Percentiles rank a stretch among this genome's conserved stretches.
These are phyloP conservation scores for Belonocnema kinseyi DNA, from an alignment of 1,140 invertebrate genomes.

Conservation along the genomic window DNA sequence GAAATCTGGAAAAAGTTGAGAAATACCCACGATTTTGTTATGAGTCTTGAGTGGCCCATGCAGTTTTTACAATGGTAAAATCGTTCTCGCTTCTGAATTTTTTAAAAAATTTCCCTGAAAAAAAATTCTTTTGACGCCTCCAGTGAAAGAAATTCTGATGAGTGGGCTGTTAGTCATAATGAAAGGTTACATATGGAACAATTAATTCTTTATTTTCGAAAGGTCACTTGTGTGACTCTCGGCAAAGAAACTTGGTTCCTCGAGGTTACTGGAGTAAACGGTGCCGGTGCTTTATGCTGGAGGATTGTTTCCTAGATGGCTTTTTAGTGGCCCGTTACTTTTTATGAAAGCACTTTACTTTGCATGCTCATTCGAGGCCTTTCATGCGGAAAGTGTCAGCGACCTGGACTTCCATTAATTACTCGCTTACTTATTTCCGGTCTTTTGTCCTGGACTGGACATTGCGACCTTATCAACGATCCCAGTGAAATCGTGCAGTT, in stretches of 20 bases:
- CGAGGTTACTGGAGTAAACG: slow-evolving; percentile 66
- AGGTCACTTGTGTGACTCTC: neutral
- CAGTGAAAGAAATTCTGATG: too few relatives aligned
- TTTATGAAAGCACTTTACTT: slow-evolving; percentile 57
- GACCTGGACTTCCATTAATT: slow-evolving; percentile 59
- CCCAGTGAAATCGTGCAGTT: slow-evolving; percentile 29
- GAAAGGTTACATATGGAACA: too few relatives aligned
- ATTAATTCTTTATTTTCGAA: too few relatives aligned
- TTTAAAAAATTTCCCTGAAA: too few relatives aligned
- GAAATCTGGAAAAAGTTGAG: too few relatives aligned
- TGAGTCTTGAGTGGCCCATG: too few relatives aligned
- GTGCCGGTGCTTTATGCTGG: slow-evolving; percentile 54
- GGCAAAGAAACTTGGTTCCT: slow-evolving; percentile 17
- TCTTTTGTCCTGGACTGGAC: slow-evolving; percentile 47
- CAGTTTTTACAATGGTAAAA: too few relatives aligned
- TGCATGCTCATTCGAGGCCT: slow-evolving; percentile 51
- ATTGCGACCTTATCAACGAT: neutral
- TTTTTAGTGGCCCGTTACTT: slow-evolving; percentile 64
- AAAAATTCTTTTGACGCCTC: too few relatives aligned
- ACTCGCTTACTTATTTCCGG: slow-evolving; percentile 57
- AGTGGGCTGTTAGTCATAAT: too few relatives aligned
- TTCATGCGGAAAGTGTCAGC: slow-evolving; percentile 64
- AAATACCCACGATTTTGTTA: too few relatives aligned
- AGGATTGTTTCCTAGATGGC: slow-evolving; percentile 45
- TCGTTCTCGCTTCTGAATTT: too few relatives aligned